phyloP scores from a whole-genome alignment of 2,113 vertebrate species.

The Oophaga pumilio region DNA sequence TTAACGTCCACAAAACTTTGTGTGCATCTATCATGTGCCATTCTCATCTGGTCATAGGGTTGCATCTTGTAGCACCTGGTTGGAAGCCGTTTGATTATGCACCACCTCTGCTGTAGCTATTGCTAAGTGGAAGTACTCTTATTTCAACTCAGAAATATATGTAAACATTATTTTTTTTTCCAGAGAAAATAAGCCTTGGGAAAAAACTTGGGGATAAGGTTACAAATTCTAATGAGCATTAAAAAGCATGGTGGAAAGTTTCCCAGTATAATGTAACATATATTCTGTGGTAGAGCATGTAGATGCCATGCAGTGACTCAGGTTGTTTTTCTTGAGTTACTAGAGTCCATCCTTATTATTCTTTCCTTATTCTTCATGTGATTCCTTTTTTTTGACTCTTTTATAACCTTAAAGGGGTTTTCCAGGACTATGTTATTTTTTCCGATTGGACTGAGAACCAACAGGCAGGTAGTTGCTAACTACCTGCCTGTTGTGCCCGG shows the following conservation, averaged over 20 bases:
- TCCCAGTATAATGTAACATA: not conserved
- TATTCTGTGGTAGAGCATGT: not conserved
- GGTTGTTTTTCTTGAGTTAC: not conserved
- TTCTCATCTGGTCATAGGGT: not conserved
- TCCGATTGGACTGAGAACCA: too few species aligned
- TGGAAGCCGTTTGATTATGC: not conserved
- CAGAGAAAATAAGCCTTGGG: not conserved
- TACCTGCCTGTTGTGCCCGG: too few species aligned
- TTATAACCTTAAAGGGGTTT: too few species aligned
- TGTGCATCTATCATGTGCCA: not conserved
- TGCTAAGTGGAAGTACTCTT: not conserved
- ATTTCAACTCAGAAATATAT: not conserved
- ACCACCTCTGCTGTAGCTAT: not conserved
- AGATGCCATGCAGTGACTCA: not conserved
- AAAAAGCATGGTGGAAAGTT: not conserved
- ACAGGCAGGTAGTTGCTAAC: too few species aligned
- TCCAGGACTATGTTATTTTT: too few species aligned
- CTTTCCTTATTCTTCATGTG: too few species aligned
- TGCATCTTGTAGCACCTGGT: not conserved
- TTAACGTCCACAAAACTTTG: not conserved
- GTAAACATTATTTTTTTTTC: not conserved
- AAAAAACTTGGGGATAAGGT: not conserved
- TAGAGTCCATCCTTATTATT: too few species aligned
- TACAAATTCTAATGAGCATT: not conserved
- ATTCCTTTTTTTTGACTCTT: too few species aligned